Base-by-base conservation (phyloP, 2,113 vertebrate genomes). In the Speoplatyrhinus poulsoni region DNA sequence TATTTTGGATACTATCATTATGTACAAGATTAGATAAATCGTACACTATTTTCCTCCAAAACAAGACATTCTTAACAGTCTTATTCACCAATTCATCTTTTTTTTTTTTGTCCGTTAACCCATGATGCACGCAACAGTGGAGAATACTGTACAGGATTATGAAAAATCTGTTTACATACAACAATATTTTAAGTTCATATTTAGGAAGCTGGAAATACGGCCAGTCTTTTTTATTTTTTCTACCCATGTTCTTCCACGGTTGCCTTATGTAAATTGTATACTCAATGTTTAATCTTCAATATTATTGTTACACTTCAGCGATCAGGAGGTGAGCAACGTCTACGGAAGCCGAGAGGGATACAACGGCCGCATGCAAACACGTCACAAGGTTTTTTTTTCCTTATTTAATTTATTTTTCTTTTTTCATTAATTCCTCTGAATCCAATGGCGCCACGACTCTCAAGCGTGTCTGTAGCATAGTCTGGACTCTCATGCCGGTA, bases 331-430 rank as follows among this genome's bases (percentile, higher is more conserved):
- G 93, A 93, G 93, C 93, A 95, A 95, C 90, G 93, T 92, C 94
- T 92, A 94, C 93, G 96, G 87, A 90, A 92, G 95, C 94, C 93
- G 82, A 94, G 95, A 86, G 94, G 94, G 93, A 92, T 90, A 94
- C 89, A 94, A 94, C 93, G 94, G 95, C 95, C 92, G 95, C 97
- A 99, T 98, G 96, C 97, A 98, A 96, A 96, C 94, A 96, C 93
- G 91, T 96, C 95, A 98, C 95, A 94, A 93, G 81, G 90, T 92
- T 90, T 52, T 84, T 77, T 84, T 83, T 1, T 56, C 68, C 46
- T 72, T 78, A 65, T 68, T 72, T 61, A 55, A 60, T 65, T 36
- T n/a, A 76, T 81, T 76, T 76, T 65, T 63, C 62, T 85, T 76
- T 59, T 76, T 68, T 75, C 71, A 60, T 79, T 74, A 79, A 80